Conservation (phyloP, 2,113 vertebrate species). For the Clarias macrocephalus region DNA sequence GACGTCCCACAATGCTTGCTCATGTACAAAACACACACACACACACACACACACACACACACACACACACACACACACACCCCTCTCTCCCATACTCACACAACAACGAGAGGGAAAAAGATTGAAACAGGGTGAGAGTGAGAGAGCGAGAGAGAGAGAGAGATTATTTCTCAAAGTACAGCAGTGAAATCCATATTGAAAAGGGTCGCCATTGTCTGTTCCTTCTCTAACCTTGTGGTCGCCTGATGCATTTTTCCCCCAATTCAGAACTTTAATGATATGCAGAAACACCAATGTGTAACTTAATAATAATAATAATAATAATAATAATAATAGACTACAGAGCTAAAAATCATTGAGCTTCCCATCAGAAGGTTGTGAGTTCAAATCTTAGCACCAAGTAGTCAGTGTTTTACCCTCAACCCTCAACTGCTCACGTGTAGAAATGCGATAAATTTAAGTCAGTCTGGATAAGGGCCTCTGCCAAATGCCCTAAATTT, state of each 20-base stretch:
- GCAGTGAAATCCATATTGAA: conserved; percentile 69
- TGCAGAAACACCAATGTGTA: background rate
- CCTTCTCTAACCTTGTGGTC: conserved; percentile 55
- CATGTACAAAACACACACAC: conserved; percentile 50
- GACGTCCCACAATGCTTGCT: conserved; percentile 71
- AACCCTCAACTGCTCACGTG: too few species aligned
- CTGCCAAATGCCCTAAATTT: background rate
- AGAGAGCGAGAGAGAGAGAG: conserved; percentile 28
- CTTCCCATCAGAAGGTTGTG: too few species aligned
- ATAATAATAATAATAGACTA: background rate
- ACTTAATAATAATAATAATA: background rate
- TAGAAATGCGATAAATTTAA: too few species aligned
- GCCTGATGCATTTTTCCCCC: background rate
- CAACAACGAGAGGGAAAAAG: conserved; percentile 12
- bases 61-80: conserved; percentile 25
- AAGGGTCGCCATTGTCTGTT: conserved; percentile 64
- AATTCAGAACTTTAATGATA: conserved; percentile 20
- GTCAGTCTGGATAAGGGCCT: too few species aligned
- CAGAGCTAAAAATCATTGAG: background rate
- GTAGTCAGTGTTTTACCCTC: too few species aligned
- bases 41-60: conserved; percentile 38
- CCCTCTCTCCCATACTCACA: conserved; percentile 34
- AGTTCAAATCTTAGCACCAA: too few species aligned
- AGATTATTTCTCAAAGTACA: conserved; percentile 69
- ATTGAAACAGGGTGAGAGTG: background rate